Percentiles rank a stretch among this genome's conserved stretches.
These are phyloP conservation scores for Hypselothyrea guttata DNA, from an alignment of 2,888 invertebrate genomes.

Conservation along the genomic window DNA sequence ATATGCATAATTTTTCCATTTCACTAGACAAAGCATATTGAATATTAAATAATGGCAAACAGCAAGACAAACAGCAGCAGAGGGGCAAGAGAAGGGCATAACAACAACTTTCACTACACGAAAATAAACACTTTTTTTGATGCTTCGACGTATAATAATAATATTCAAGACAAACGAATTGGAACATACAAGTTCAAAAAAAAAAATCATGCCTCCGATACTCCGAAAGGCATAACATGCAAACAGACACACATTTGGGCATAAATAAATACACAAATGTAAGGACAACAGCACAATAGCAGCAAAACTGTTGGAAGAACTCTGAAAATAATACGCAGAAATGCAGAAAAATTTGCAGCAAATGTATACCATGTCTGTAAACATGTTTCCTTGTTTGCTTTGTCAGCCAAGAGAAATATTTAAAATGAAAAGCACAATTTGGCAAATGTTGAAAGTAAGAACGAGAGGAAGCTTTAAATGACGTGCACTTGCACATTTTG, in stretches of 20 bases:
- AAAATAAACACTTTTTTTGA: constrained; percentile 59
- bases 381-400: constrained; percentile 40
- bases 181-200: constrained; percentile 67
- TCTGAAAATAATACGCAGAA: constrained; percentile 72
- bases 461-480: constrained; percentile 10
- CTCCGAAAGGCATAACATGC: constrained; percentile 25
- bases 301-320: constrained; percentile 54
- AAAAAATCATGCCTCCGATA: constrained; percentile 51
- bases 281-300: constrained; percentile 28
- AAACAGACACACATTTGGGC: constrained; percentile 9
- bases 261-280: constrained; percentile 63
- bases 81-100: neutral
- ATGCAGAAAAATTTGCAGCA: constrained; percentile 50
- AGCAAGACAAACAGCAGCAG: constrained; percentile 2
- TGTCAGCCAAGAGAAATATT: constrained; percentile 36
- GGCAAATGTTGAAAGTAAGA: too few relatives aligned
- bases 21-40: constrained; percentile 73
- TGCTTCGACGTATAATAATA: constrained; percentile 55
- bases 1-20: constrained; percentile 78
- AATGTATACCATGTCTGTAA: constrained; percentile 36
- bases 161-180: constrained; percentile 74
- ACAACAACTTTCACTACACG: constrained; percentile 37
- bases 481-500: too few relatives aligned
- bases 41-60: constrained; percentile 72
- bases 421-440: constrained; percentile 14